Base-by-base conservation (phyloP, 2,888 invertebrate species). In the Blastobasis adustella region DNA sequence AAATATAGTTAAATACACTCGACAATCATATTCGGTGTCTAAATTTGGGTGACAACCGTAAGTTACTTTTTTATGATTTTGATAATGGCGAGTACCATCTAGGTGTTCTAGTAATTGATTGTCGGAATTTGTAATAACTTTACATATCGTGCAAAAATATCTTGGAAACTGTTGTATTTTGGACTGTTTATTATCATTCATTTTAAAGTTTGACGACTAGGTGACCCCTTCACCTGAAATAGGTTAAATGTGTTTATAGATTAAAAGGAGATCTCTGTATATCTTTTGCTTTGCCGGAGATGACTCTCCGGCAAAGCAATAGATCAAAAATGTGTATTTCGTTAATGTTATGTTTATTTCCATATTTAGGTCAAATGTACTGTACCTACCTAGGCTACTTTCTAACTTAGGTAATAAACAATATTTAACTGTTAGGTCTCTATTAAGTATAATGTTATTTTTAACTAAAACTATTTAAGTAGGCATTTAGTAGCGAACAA, bases 31-130 rank as follows among this genome's bases (percentile, higher is more conserved):
- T 57, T 74, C 66, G 58, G 67, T 58, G 58, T 69, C 67, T 57
- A 6, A 37, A 4, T 73, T 71, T 39, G 55, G 59, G 57, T 58
- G 58, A 54, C 58, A 52, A 51, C 53, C 57, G 55, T 57, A 65
- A 61, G 63, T 67, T 65, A 69, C 62, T 64, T 70, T 71, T 61
- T 65, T 80, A 61, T 73, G 78, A 68, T 88, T 82, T 63, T 80
- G 73, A 61, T 72, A 77, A 68, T 88, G 88, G 54, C 78, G 76
- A 60, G 78, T 65, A 52, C 88, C 87, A 60, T 82, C 76, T 55
- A 86, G 64, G 70, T 89, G 89, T 61, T 88, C 80, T 64, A 76
- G 71, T 60, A 83, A 74, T 70, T 89, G 88, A 63, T 73, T 76
- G 59, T 74, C 74, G 0, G 87, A 87, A 65, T 89, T 89, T n/a